These are phyloP conservation scores for Hydrotaea cyrtoneurina DNA, from an alignment of 2,888 invertebrate genomes.

Conservation along the genomic window DNA sequence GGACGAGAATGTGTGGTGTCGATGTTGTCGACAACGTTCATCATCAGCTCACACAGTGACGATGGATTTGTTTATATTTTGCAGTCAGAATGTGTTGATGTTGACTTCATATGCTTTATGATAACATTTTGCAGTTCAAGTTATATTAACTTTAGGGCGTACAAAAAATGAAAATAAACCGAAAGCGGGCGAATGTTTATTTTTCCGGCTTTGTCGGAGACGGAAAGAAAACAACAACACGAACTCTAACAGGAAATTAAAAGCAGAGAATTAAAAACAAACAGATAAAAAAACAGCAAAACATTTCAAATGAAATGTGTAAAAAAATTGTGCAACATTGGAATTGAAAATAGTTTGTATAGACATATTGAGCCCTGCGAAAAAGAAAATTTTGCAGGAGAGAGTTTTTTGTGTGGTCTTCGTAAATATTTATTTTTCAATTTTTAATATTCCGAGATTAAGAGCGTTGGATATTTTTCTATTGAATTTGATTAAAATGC, in stretches of 20 bases:
- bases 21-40: background rate
- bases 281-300: background rate
- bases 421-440: too few relatives aligned
- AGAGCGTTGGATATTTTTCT: too few relatives aligned
- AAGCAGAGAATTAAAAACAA: constrained; percentile 25
- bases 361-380: too few relatives aligned
- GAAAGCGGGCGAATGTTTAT: constrained; percentile 47
- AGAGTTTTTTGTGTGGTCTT: too few relatives aligned
- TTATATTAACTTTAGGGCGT: constrained; percentile 21
- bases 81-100: constrained; percentile 51
- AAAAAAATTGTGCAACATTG: too few relatives aligned
- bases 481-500: too few relatives aligned
- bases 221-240: background rate
- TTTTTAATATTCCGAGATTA: too few relatives aligned
- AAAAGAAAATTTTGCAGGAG: too few relatives aligned
- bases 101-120: constrained; percentile 26
- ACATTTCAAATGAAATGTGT: background rate
- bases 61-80: constrained; percentile 34
- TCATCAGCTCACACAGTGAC: background rate
- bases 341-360: too few relatives aligned
- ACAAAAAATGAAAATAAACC: background rate
- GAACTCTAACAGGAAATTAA: constrained; percentile 52
- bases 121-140: background rate
- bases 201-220: constrained; percentile 44
- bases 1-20: background rate